phyloP scores from a whole-genome alignment of 1,140 invertebrate species.

The Rhopalosiphum maidis region DNA sequence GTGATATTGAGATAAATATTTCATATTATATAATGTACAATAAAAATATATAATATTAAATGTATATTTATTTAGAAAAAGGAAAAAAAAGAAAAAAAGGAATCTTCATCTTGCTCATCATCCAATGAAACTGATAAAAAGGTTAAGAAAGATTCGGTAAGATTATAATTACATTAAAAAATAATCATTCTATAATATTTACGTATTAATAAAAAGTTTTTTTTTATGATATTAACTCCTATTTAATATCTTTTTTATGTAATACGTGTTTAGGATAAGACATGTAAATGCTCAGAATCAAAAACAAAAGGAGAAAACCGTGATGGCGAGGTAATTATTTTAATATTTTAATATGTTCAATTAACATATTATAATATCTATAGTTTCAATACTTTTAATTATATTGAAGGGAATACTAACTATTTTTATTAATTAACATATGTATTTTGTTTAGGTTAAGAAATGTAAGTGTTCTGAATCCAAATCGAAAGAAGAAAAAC shows the following conservation, averaged over 20 bases:
- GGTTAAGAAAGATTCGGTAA: neutral
- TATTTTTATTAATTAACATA: too few species aligned
- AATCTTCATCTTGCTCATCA: neutral
- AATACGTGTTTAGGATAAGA: neutral
- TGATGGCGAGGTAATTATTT: neutral
- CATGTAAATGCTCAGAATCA: neutral
- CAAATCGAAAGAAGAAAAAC: neutral
- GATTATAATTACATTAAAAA: neutral
- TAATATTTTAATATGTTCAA: too few species aligned
- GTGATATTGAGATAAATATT: neutral
- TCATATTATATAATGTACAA: too few species aligned
- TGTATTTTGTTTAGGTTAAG: neutral
- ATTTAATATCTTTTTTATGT: too few species aligned
- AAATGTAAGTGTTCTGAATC: neutral
- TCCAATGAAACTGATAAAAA: too few species aligned
- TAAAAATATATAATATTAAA: neutral
- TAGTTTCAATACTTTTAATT: too few species aligned
- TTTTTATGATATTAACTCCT: too few species aligned
- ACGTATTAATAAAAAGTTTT: too few species aligned
- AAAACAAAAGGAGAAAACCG: neutral
- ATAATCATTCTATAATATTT: too few species aligned
- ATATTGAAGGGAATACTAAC: too few species aligned
- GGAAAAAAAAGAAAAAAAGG: neutral
- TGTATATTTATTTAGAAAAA: neutral
- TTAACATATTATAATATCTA: too few species aligned